A percentile compares a stretch with the other conserved stretches of the same genome.
These are phyloP conservation scores for Pteromalus puparum DNA, from an alignment of 1,140 invertebrate species.

Conservation along the genomic window DNA sequence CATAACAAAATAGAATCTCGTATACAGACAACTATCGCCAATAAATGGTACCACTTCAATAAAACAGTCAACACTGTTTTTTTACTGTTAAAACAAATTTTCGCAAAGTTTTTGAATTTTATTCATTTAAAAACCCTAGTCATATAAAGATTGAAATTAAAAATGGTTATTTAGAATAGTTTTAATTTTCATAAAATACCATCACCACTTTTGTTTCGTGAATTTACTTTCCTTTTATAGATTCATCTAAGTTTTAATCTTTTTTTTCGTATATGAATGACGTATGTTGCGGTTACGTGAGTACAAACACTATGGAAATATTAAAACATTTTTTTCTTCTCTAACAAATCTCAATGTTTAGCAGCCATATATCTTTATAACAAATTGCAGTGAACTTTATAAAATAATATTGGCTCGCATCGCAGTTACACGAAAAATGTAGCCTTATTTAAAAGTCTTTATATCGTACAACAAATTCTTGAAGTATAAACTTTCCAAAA, in stretches of 20 bases:
- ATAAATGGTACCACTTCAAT: constrained; percentile 49
- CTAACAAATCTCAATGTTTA: constrained; percentile 35
- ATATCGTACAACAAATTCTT: constrained; percentile 41
- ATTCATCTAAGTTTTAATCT: constrained; percentile 18
- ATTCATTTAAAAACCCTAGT: constrained; percentile 13
- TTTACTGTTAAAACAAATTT: constrained; percentile 16
- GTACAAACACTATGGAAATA: constrained; percentile 41
- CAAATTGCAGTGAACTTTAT: constrained; percentile 39
- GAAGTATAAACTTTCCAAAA: constrained; percentile 41
- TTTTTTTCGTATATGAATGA: constrained; percentile 48
- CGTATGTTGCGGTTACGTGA: constrained; percentile 36
- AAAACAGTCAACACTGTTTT: constrained; percentile 27
- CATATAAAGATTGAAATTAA: constrained; percentile 36
- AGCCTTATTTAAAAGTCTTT: constrained; percentile 40
- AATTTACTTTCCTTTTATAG: neutral
- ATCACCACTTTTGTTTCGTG: constrained; percentile 17
- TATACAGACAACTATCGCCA: constrained; percentile 60
- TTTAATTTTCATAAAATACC: constrained; percentile 38
- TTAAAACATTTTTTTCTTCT: constrained; percentile 20
- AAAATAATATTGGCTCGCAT: constrained; percentile 42
- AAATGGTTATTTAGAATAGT: constrained; percentile 30
- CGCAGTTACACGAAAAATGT: constrained; percentile 19
- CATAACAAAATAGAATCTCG: constrained; percentile 66
- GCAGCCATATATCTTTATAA: constrained; percentile 36
- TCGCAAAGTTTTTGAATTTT: neutral